phyloP scores from a whole-genome alignment of 1,140 invertebrate species.

The Drosophila aff. region DNA sequence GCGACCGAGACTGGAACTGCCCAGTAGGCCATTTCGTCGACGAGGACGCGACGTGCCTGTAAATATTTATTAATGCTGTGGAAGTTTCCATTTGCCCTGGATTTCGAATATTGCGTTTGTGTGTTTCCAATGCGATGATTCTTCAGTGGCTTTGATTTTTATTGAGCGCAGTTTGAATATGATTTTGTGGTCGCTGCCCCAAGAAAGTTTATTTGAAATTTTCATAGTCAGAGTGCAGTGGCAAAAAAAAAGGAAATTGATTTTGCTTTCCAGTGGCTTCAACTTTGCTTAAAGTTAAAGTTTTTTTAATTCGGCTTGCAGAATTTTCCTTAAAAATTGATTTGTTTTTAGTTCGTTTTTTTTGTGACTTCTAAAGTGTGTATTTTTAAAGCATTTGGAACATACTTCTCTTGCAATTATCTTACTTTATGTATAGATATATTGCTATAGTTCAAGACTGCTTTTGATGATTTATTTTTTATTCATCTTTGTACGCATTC shows the following conservation, averaged over 20 bases:
- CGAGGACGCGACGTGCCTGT: conserved; percentile 75
- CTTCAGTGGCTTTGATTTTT: conserved; percentile 69
- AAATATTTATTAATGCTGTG: conserved; percentile 80
- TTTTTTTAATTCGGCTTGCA: background rate
- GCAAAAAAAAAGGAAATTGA: conserved; percentile 4
- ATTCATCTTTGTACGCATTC: background rate
- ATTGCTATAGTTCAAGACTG: no score
- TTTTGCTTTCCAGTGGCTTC: background rate
- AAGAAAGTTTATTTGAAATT: conserved; percentile 20
- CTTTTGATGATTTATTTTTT: background rate
- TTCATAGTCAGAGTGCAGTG: conserved; percentile 2
- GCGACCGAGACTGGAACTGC: conserved; percentile 14
- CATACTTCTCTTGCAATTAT: no score
- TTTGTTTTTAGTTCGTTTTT: no score
- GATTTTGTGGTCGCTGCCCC: conserved; percentile 22
- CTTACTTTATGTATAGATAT: no score
- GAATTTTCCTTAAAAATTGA: background rate
- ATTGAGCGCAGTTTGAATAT: conserved; percentile 53
- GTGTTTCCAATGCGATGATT: conserved; percentile 51
- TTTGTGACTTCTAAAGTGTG: no score
- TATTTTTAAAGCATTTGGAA: no score
- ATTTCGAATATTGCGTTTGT: conserved; percentile 1
- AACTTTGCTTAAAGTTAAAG: background rate
- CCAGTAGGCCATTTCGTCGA: conserved; percentile 47
- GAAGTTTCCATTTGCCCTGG: conserved; percentile 54